A percentile compares a stretch with the other conserved stretches of the same genome.
These are phyloP conservation scores for Remorina albescens DNA, from an alignment of 2,797 vertebrate genomes.

Conservation along the genomic window DNA sequence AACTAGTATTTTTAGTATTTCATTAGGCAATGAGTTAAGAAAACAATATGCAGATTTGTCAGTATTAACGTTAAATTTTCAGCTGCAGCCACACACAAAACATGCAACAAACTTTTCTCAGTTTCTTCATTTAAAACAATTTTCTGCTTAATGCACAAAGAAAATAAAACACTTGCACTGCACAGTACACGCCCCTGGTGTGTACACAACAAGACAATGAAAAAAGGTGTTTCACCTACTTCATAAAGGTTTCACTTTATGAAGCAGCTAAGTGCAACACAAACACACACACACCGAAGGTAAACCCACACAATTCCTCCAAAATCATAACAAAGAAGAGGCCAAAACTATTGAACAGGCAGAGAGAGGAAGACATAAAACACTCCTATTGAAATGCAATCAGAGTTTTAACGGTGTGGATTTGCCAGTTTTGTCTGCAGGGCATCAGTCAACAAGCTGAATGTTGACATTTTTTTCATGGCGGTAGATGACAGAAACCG, in stretches of 20 bases:
- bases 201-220: neutral
- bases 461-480: no score
- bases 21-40: neutral
- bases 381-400: neutral
- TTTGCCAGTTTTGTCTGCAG: neutral
- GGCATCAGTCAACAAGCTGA: slow-evolving; percentile 12
- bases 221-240: neutral
- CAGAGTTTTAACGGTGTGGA: neutral
- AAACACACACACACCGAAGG: neutral
- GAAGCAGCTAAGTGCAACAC: neutral
- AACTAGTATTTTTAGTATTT: neutral
- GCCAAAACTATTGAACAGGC: neutral
- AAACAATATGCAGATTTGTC: neutral
- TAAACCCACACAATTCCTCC: neutral
- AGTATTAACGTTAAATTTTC: neutral
- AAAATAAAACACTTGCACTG: neutral
- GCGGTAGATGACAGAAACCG: no score
- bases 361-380: neutral
- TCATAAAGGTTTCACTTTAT: neutral
- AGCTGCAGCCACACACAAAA: neutral
- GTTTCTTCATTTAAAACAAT: neutral
- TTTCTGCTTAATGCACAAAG: neutral
- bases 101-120: neutral
- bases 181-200: neutral
- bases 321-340: neutral